These are phyloP conservation scores for Nannospalax galili DNA, from an alignment of 2,113 vertebrate species.

Conservation along the genomic window DNA sequence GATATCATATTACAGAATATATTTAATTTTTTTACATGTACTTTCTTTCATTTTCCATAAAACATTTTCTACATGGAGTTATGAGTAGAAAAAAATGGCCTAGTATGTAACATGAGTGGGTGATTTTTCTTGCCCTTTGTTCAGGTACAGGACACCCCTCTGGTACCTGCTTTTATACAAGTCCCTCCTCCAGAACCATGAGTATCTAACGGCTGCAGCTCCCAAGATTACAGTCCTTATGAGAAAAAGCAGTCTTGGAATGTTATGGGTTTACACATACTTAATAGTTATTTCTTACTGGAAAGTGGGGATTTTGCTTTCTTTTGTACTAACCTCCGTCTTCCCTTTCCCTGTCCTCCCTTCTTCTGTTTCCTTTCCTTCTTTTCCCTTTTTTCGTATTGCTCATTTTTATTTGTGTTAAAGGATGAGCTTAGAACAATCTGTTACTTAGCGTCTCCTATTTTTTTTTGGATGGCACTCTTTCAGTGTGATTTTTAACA, in stretches of 20 bases:
- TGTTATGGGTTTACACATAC: neutral
- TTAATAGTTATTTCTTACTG: neutral
- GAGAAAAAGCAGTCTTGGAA: neutral
- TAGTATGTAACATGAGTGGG: neutral
- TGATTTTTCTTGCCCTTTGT: neutral
- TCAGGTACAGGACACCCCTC: neutral
- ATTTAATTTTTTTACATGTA: neutral
- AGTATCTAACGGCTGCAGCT: neutral
- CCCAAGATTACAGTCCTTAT: neutral
- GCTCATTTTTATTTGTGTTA: neutral
- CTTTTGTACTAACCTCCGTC: neutral
- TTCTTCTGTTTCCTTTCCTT: rapidly evolving
- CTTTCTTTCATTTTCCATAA: neutral
- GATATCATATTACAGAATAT: neutral
- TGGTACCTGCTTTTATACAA: neutral
- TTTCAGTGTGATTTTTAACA: neutral
- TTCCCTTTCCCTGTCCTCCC: rapidly evolving
- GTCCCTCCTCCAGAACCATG: neutral
- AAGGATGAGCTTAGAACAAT: neutral
- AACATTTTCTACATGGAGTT: neutral
- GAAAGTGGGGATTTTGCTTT: neutral
- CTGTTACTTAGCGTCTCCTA: neutral
- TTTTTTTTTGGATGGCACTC: neutral
- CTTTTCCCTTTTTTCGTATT: neutral
- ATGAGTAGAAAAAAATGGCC: neutral